These are phyloP conservation scores for Cataglyphis livida DNA, from an alignment of 2,888 invertebrate species.

Conservation along the genomic window DNA sequence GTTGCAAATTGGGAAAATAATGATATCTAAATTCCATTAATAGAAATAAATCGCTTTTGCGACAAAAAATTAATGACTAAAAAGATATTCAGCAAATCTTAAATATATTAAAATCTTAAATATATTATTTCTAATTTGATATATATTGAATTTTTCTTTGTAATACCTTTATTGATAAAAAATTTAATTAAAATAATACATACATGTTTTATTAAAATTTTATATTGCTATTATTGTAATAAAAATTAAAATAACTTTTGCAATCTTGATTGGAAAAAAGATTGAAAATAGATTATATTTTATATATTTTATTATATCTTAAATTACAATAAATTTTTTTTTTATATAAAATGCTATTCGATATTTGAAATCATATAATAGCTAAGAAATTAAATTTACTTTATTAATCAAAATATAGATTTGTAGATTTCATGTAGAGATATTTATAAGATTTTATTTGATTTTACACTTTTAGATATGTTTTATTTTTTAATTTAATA, in stretches of 20 bases:
- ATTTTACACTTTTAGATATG: neutral
- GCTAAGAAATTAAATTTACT: neutral
- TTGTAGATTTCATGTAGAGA: neutral
- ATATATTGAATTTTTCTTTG: neutral
- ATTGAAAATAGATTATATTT: neutral
- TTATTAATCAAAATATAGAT: neutral
- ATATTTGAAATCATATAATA: neutral
- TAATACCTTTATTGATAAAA: constrained; percentile 1
- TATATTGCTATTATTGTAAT: neutral
- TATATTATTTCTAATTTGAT: neutral
- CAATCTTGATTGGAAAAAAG: neutral
- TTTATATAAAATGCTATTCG: neutral
- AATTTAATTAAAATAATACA: neutral
- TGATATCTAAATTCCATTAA: neutral
- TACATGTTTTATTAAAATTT: neutral
- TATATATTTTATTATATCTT: neutral
- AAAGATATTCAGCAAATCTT: neutral
- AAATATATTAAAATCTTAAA: neutral
- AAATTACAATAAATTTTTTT: neutral
- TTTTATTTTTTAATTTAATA: neutral
- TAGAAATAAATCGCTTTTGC: neutral
- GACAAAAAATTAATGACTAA: neutral
- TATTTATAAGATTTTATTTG: neutral
- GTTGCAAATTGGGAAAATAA: no score
- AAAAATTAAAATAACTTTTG: neutral